phyloP scores from a whole-genome alignment of 2,113 vertebrate genomes.

The Potamarius usumacintae region DNA sequence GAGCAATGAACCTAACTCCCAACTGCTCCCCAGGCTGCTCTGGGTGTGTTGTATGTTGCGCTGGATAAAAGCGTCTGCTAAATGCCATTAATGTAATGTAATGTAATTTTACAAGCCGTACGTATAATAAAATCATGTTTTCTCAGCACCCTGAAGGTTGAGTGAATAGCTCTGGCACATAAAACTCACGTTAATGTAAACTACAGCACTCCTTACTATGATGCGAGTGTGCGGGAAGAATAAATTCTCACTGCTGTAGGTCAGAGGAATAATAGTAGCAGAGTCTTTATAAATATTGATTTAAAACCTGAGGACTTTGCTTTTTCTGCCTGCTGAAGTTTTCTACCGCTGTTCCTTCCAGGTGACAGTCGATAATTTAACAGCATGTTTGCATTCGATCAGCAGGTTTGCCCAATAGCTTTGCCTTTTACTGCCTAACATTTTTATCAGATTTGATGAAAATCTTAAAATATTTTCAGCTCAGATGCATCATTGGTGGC shows the following conservation, averaged over 20 bases:
- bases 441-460: background rate
- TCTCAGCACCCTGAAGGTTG: background rate
- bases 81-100: too few relatives aligned
- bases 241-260: slow-evolving; percentile 2
- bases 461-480: background rate
- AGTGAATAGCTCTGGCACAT: background rate
- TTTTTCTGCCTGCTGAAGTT: background rate
- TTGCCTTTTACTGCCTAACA: background rate
- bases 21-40: too few relatives aligned
- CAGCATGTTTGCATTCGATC: background rate
- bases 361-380: background rate
- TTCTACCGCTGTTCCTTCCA: background rate
- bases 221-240: background rate
- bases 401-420: background rate
- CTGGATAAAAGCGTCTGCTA: too few relatives aligned
- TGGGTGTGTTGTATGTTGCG: too few relatives aligned
- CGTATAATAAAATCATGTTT: background rate
- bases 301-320: background rate
- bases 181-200: background rate
- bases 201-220: background rate
- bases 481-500: background rate
- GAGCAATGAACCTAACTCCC: too few relatives aligned
- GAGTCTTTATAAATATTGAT: slow-evolving; percentile 11
- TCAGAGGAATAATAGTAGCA: background rate
- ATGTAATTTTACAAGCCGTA: background rate